Evolutionary conservation across 2,113 vertebrate species (phyloP).

Genomic region (Lethenteron reissneri): DNA sequence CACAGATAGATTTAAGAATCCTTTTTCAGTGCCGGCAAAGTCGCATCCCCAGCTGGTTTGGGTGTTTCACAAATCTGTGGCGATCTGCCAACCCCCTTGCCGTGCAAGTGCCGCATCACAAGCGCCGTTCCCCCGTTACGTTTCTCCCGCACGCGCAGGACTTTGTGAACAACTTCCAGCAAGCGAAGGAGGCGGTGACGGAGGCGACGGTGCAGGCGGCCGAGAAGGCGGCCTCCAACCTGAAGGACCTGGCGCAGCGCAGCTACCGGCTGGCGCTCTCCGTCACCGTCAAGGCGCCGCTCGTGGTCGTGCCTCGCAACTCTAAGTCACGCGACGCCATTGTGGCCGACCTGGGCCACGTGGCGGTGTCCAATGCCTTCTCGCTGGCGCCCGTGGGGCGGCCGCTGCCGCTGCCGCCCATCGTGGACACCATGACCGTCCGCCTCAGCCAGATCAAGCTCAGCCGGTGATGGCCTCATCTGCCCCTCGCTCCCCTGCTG

Average conservation of each 20-base stretch:
- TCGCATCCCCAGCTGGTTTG: no score
- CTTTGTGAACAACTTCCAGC: slow-evolving; percentile 71
- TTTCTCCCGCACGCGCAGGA: slow-evolving; percentile 21
- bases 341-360: slow-evolving; percentile 66
- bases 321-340: slow-evolving; percentile 43
- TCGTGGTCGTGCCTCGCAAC: slow-evolving; percentile 66
- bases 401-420: slow-evolving; percentile 31
- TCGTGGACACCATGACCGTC: slow-evolving; percentile 61
- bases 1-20: no score
- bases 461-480: slow-evolving; percentile 31
- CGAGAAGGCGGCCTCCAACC: slow-evolving; percentile 58
- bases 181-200: slow-evolving; percentile 50
- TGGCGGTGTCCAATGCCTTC: slow-evolving; percentile 57
- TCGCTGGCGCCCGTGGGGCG: slow-evolving; percentile 25
- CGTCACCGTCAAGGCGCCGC: slow-evolving; percentile 63
- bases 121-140: no score
- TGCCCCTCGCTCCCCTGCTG: no score
- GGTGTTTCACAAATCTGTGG: no score
- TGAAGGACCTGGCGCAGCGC: slow-evolving; percentile 61
- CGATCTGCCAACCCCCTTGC: no score
- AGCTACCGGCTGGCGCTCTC: slow-evolving; percentile 56
- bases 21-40: no score
- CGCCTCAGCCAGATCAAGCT: slow-evolving; percentile 61
- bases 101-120: no score
- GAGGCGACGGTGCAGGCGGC: slow-evolving; percentile 62